Percentiles rank a stretch among this genome's conserved stretches.
Conservation (phyloP, 1,140 invertebrate genomes). For the Ips nitidus region DNA sequence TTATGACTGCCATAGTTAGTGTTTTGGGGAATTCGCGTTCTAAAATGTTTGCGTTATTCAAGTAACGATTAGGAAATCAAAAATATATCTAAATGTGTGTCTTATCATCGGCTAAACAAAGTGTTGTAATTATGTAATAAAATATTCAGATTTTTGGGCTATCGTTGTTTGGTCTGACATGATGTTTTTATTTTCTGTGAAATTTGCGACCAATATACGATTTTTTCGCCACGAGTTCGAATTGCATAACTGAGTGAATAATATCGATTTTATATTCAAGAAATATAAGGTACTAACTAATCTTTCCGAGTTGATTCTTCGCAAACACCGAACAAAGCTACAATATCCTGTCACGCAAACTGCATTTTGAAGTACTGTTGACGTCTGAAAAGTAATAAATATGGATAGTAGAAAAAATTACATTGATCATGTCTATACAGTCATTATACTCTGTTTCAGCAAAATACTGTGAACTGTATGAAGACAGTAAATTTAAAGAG, state of each 20-base stretch:
- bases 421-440: constrained; percentile 32
- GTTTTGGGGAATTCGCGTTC: constrained; percentile 2
- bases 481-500: constrained; percentile 27
- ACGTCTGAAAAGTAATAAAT: not conserved
- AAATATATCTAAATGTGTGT: constrained; percentile 17
- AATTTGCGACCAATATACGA: no score
- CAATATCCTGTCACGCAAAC: constrained; percentile 58
- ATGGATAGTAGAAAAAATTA: constrained; percentile 19
- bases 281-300: constrained; percentile 51
- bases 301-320: constrained; percentile 57
- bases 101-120: constrained; percentile 14
- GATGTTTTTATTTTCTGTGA: no score
- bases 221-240: no score
- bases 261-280: constrained; percentile 4
- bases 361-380: constrained; percentile 9
- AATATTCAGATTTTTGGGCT: not conserved
- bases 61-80: constrained; percentile 8
- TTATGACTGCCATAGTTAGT: no score
- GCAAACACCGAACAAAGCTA: constrained; percentile 58
- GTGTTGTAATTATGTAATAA: not conserved
- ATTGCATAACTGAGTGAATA: no score
- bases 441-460: constrained; percentile 36
- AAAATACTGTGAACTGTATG: constrained; percentile 37
- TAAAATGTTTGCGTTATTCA: constrained; percentile 1
- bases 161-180: no score